Evolutionary conservation across 2,888 invertebrate genomes (phyloP), one percentile per base, ranked within the genome.

Genomic region (Mesochorus sp.): DNA sequence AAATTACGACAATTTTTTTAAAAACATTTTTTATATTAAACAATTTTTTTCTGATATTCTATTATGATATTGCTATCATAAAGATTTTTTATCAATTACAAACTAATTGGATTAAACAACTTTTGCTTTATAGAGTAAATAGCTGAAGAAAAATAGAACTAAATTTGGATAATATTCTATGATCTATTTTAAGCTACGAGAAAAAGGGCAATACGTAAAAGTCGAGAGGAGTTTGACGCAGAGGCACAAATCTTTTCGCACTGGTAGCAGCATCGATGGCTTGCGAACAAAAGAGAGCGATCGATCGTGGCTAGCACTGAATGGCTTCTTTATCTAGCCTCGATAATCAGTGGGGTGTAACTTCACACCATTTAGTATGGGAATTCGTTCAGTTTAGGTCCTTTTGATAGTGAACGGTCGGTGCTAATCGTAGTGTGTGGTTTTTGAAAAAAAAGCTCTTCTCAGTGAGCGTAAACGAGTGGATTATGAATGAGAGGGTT

Each of bases 381-480:
- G 14, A 4, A 10, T 47, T 57, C 37, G 51, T 53, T 24, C 24
- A 47, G 28, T 10, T 66, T 37, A 37, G 37, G 51, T 17, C 51
- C 28, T 66, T 66, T 51, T 10, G 14, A 8, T 37, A 3, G 31
- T 31, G 26, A n/a, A 39, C 57, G 14, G 47, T 8, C 21, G 51
- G 5, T 12, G n/a, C 21, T 34, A 44, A 12, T 34, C 28, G 37
- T 24, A 21, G 47, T 34, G 59, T 64, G 71, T 51, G 73, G 67
- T 74, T 78, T 78, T 78, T 61, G 51, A 57, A 28, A 78, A n/a
- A n/a, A 74, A 78, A 66, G 66, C 74, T 70, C 78, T 74, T 66
- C 59, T 74, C 70, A 66, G n/a, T 17, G 26, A 71, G 78, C 42
- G 74, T 74, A 66, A 57, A 66, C 70, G 53, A 78, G 76, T 61